A percentile compares a stretch with the other conserved stretches of the same genome.
Evolutionary conservation across 2,113 vertebrate species (phyloP).

Genomic region (Spilogale gracilis): DNA sequence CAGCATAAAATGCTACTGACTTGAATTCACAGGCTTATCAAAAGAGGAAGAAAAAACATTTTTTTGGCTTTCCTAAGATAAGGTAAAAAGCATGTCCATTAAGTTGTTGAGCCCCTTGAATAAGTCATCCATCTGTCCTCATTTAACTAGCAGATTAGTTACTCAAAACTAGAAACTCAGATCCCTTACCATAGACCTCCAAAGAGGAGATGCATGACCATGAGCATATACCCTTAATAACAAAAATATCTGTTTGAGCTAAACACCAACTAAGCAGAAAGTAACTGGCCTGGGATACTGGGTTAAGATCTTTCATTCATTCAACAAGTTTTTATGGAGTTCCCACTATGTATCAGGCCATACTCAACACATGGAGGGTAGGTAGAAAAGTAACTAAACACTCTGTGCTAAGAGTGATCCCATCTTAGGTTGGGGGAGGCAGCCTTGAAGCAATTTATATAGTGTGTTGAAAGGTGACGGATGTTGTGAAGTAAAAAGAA

Average conservation of each 20-base stretch:
- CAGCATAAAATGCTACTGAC: constrained; percentile 42
- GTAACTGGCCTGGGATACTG: neutral
- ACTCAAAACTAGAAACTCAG: neutral
- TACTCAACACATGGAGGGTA: neutral
- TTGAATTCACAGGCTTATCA: constrained; percentile 51
- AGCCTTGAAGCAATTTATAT: neutral
- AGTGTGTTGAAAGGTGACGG: neutral
- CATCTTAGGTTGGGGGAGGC: neutral
- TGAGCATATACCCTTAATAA: neutral
- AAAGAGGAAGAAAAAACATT: neutral
- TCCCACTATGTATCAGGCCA: neutral
- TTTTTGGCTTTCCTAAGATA: constrained; percentile 32
- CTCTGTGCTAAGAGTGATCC: neutral
- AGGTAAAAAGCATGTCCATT: neutral
- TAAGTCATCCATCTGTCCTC: constrained; percentile 14
- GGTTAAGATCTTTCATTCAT: neutral
- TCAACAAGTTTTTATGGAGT: neutral
- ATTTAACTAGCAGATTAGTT: neutral
- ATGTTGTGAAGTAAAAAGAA: neutral
- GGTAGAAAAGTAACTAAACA: neutral
- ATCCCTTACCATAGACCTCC: neutral
- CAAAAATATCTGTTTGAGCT: neutral
- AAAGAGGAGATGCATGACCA: neutral
- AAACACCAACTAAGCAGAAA: neutral
- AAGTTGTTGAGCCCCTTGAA: neutral